phyloP scores from a whole-genome alignment of 2,797 vertebrate species.

The Glyptemys insculpta region DNA sequence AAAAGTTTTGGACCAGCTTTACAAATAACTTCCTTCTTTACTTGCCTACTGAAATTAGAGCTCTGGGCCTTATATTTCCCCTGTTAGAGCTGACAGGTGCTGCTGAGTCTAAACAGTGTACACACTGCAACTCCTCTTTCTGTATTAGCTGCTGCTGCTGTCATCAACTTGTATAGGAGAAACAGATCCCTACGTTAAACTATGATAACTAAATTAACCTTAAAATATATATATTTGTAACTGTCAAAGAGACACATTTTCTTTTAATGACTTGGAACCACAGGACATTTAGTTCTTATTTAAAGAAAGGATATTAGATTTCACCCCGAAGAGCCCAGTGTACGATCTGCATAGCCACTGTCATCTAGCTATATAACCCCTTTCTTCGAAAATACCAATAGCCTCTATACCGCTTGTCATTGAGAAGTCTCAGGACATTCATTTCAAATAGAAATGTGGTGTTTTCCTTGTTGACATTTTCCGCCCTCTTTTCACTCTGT shows the following conservation, averaged over 20 bases:
- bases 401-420: slow-evolving; percentile 3
- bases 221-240: neutral
- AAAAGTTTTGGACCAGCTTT: neutral
- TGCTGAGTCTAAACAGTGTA: neutral
- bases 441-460: slow-evolving; percentile 22
- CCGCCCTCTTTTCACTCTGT: slow-evolving; percentile 27
- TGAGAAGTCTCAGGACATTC: slow-evolving; percentile 20
- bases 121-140: neutral
- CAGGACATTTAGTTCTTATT: slow-evolving; percentile 26
- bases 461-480: slow-evolving; percentile 7
- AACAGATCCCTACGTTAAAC: neutral
- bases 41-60: neutral
- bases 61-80: neutral
- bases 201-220: neutral
- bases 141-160: neutral
- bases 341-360: neutral
- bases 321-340: neutral
- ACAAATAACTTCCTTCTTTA: neutral
- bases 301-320: slow-evolving; percentile 46
- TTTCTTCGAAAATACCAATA: slow-evolving; percentile 34
- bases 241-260: neutral
- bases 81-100: neutral
- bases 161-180: neutral
- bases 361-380: neutral
- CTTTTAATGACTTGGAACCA: neutral